phyloP scores from a whole-genome alignment of 2,888 invertebrate species.

The Amphimallon solstitiale region DNA sequence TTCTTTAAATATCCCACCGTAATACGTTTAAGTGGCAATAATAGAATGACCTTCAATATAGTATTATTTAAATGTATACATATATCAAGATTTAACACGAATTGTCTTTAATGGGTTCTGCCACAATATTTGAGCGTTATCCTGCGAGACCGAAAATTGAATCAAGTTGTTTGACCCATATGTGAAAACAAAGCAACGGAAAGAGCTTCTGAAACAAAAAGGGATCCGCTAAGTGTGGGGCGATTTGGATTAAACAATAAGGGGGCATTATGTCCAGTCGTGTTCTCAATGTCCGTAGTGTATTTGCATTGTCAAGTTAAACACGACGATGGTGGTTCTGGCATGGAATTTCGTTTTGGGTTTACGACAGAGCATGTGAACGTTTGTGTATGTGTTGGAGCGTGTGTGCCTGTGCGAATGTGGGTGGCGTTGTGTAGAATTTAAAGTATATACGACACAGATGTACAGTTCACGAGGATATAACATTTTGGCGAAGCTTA shows the following conservation, averaged over 20 bases:
- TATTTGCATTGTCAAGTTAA: conserved; percentile 39
- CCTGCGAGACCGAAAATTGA: conserved; percentile 7
- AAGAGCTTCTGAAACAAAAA: conserved; percentile 21
- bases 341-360: conserved; percentile 13
- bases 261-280: conserved; percentile 33
- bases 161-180: conserved; percentile 8
- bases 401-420: neutral
- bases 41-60: too few species aligned
- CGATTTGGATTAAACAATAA: conserved; percentile 33
- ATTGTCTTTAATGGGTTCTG: neutral
- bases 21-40: too few species aligned
- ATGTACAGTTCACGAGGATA: conserved; percentile 21
- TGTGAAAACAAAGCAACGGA: conserved; percentile 19
- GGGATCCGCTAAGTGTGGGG: conserved; percentile 15
- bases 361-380: neutral
- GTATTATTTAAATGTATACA: too few species aligned
- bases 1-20: too few species aligned
- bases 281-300: conserved; percentile 28
- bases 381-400: neutral
- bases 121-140: neutral
- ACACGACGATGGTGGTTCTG: conserved; percentile 23
- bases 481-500: conserved; percentile 22
- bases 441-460: conserved; percentile 21
- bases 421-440: conserved; percentile 11
- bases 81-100: neutral